phyloP scores from a whole-genome alignment of 2,797 vertebrate species.

The Carcharodon carcharias region DNA sequence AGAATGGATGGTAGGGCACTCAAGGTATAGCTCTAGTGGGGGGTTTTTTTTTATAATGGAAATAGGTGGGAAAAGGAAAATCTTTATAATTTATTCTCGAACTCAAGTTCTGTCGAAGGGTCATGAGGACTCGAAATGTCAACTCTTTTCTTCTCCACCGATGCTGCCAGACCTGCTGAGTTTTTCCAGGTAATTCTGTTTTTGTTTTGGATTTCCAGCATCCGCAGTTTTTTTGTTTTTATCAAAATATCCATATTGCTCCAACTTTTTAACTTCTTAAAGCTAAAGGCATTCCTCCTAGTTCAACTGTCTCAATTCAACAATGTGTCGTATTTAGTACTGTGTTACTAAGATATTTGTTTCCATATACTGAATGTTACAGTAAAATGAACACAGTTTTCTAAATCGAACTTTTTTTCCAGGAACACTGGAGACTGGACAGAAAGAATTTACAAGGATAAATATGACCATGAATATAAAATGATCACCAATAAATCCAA shows the following conservation, averaged over 20 bases:
- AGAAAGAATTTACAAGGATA: background rate
- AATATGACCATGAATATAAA: background rate
- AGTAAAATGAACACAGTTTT: background rate
- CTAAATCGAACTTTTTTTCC: background rate
- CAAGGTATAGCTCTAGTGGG: too few species aligned
- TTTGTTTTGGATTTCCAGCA: too few species aligned
- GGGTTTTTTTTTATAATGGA: too few species aligned
- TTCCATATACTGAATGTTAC: background rate
- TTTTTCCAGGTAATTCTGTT: too few species aligned
- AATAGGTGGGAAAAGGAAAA: too few species aligned
- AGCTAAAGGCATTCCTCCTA: background rate
- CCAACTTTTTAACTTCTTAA: background rate
- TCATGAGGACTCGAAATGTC: too few species aligned
- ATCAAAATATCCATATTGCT: background rate
- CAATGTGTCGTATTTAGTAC: background rate
- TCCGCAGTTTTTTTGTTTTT: too few species aligned
- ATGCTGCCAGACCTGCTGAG: too few species aligned
- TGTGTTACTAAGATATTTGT: background rate
- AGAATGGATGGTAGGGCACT: too few species aligned
- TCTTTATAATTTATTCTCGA: too few species aligned
- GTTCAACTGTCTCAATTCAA: background rate
- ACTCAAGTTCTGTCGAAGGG: too few species aligned
- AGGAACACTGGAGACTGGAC: background rate
- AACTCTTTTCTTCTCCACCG: too few species aligned
- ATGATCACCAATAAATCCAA: background rate